Percentiles rank a stretch among this genome's conserved stretches.
Evolutionary conservation across 2,888 invertebrate genomes (phyloP).

Genomic region (Ecliptopera silaceata): DNA sequence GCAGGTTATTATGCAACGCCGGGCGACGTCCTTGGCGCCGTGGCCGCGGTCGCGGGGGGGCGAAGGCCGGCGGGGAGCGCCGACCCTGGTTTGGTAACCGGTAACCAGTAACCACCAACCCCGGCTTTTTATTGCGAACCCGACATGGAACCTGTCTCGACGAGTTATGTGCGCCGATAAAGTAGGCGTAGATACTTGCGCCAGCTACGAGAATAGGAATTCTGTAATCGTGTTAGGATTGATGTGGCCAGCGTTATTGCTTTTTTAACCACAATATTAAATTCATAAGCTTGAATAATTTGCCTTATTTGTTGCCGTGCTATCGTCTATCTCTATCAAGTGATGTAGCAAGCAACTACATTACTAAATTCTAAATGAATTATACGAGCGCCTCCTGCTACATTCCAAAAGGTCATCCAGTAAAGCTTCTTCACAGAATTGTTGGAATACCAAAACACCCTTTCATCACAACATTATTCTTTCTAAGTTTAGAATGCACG

Average conservation of each 20-base stretch:
- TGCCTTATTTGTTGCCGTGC: too few species aligned
- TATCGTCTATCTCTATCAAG: background rate
- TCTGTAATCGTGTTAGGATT: slow-evolving; percentile 32
- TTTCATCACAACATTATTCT: slow-evolving; percentile 27
- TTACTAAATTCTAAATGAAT: background rate
- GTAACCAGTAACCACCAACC: slow-evolving; percentile 48
- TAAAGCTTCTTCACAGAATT: slow-evolving; percentile 7
- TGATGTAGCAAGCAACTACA: background rate
- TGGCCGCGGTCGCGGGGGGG: slow-evolving; percentile 49
- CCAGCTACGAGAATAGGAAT: slow-evolving; percentile 52
- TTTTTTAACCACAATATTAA: background rate
- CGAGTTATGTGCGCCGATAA: slow-evolving; percentile 62
- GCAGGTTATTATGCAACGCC: slow-evolving; percentile 71
- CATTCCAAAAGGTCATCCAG: slow-evolving; percentile 10
- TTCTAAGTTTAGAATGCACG: slow-evolving; percentile 19
- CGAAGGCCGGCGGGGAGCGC: slow-evolving; percentile 74
- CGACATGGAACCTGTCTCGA: slow-evolving; percentile 58
- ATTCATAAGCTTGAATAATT: too few species aligned
- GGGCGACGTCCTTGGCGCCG: slow-evolving; percentile 73
- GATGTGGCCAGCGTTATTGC: slow-evolving; percentile 17
- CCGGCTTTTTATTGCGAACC: slow-evolving; percentile 56
- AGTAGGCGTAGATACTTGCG: slow-evolving; percentile 54
- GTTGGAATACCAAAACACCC: slow-evolving; percentile 8
- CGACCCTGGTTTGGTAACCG: slow-evolving; percentile 57
- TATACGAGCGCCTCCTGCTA: background rate